Conservation (phyloP, 2,888 invertebrate genomes). For the Linyphia triangularis region DNA sequence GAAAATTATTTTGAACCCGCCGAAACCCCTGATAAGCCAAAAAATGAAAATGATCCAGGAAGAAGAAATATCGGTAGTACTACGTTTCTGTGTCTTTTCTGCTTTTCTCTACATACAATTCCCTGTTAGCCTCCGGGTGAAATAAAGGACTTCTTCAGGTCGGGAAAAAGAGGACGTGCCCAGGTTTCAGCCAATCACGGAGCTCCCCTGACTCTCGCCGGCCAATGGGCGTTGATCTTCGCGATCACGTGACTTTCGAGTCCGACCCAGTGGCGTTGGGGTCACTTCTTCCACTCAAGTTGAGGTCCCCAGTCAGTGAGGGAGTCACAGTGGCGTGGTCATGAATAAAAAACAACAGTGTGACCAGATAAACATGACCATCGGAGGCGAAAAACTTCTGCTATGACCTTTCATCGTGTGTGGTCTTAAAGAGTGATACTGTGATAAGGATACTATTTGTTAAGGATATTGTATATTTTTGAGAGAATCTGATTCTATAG, state of each 20-base stretch:
- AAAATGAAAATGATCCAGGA: neutral
- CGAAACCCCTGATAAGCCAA: neutral
- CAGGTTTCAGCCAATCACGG: slow-evolving; percentile 25
- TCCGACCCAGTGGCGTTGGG: slow-evolving; percentile 45
- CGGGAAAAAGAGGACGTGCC: slow-evolving; percentile 43
- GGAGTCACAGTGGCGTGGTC: neutral
- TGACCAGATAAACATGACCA: neutral
- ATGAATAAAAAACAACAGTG: neutral
- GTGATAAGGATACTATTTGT: neutral
- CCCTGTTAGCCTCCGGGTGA: neutral
- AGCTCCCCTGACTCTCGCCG: neutral
- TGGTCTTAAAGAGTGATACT: neutral
- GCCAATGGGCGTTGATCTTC: slow-evolving; percentile 18
- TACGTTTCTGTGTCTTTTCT: neutral
- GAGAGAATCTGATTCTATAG: neutral
- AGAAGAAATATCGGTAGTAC: neutral
- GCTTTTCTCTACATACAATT: neutral
- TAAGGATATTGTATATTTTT: neutral
- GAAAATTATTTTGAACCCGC: no score
- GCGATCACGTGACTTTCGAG: slow-evolving; percentile 39
- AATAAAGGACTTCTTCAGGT: slow-evolving; percentile 39
- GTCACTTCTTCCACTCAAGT: slow-evolving; percentile 29
- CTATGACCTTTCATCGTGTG: neutral
- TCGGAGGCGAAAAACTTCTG: neutral
- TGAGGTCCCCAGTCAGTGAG: slow-evolving; percentile 3